Percentiles rank a stretch among this genome's conserved stretches.
Evolutionary conservation across 2,797 vertebrate species (phyloP).

Genomic region (Cygnus olor): DNA sequence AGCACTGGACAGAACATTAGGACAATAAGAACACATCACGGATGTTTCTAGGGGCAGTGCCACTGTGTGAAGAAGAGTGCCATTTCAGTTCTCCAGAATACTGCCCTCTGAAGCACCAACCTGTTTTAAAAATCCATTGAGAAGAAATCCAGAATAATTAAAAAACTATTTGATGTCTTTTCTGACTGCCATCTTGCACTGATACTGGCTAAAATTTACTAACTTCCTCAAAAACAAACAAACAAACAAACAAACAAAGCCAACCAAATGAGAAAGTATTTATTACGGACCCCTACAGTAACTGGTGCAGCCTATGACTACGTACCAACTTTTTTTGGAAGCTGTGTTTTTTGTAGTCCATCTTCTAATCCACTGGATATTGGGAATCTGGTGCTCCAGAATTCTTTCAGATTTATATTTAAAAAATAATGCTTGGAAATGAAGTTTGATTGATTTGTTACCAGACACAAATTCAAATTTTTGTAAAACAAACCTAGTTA

Average conservation of each 20-base stretch:
- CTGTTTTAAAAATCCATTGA: neutral
- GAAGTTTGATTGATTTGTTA: neutral
- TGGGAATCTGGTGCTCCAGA: conserved; percentile 52
- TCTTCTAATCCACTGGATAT: conserved; percentile 21
- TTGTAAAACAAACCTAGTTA: conserved; percentile 59
- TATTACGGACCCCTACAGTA: neutral
- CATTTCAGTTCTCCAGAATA: neutral
- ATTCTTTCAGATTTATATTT: conserved; percentile 21
- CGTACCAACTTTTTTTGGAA: neutral
- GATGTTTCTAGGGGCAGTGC: neutral
- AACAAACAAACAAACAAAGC: neutral
- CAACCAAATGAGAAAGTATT: neutral
- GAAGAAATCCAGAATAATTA: neutral
- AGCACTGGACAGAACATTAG: neutral
- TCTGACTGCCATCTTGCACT: neutral
- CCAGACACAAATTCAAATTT: conserved; percentile 55
- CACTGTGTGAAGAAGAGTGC: neutral
- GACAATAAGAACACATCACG: neutral
- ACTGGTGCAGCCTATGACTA: neutral
- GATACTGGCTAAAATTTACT: neutral
- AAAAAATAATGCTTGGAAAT: conserved; percentile 43
- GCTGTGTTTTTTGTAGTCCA: neutral
- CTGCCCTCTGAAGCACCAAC: neutral
- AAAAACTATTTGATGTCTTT: neutral
- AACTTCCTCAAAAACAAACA: neutral